Percentiles rank a stretch among this genome's conserved stretches.
Evolutionary conservation across 2,888 invertebrate species (phyloP).

Genomic region (Alentia gelatinosa): DNA sequence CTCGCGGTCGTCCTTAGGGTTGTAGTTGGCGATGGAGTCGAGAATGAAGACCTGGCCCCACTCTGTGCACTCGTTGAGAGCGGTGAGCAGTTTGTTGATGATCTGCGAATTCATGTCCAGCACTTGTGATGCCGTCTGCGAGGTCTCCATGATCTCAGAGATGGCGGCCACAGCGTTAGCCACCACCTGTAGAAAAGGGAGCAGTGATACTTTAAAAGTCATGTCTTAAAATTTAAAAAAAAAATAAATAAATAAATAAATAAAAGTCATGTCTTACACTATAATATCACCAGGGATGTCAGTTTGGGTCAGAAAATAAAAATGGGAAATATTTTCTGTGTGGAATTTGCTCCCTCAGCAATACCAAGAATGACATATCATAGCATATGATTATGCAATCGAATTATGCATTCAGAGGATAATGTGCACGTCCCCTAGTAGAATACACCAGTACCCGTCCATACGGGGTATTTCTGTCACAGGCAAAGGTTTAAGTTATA

Average conservation of each 20-base stretch:
- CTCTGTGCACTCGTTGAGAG: constrained; percentile 99
- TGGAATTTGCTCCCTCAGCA: no score
- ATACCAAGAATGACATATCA: neutral
- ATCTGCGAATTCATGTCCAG: constrained; percentile 98
- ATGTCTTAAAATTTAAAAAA: neutral
- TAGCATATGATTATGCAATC: no score
- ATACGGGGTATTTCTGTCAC: no score
- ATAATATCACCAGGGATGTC: neutral
- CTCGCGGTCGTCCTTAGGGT: constrained; percentile 97
- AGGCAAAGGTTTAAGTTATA: no score
- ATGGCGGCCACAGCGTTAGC: constrained; percentile 99
- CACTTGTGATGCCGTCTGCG: constrained; percentile 94
- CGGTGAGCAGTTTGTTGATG: constrained; percentile 98
- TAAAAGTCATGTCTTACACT: neutral
- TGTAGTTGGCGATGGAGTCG: constrained; percentile 97
- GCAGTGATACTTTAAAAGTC: neutral
- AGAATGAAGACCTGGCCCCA: constrained; percentile 94
- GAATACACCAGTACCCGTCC: no score
- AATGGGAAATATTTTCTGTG: neutral
- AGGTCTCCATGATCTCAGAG: constrained; percentile 98
- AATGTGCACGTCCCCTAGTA: no score
- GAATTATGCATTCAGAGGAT: no score
- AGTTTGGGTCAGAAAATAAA: neutral
- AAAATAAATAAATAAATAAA: neutral
- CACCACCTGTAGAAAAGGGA: constrained; percentile 83